These are phyloP conservation scores for Hemicordylus capensis DNA, from an alignment of 2,113 vertebrate species.

Conservation along the genomic window DNA sequence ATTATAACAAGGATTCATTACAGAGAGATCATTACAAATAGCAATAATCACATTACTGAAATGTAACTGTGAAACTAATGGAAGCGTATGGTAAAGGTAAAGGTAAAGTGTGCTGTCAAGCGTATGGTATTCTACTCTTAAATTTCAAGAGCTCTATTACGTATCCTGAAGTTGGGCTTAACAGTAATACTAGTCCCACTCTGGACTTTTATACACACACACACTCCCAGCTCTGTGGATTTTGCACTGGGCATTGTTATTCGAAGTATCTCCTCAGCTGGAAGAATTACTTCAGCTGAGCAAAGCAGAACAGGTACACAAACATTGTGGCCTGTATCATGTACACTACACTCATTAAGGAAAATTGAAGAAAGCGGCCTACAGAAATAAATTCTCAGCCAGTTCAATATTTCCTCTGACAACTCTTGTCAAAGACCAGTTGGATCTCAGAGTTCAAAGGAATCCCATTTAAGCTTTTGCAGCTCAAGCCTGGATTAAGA, in stretches of 20 bases:
- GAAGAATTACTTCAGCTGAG: constrained; percentile 17
- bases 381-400: neutral
- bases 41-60: too few species aligned
- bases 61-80: neutral
- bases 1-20: too few species aligned
- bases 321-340: neutral
- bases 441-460: neutral
- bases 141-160: neutral
- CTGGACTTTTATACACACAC: constrained; percentile 30
- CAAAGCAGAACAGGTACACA: constrained; percentile 1
- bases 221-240: constrained; percentile 13
- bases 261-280: constrained; percentile 30
- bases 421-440: neutral
- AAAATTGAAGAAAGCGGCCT: neutral
- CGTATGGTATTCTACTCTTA: neutral
- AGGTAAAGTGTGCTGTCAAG: too few species aligned
- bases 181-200: constrained; percentile 53
- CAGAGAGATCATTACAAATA: neutral
- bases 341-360: neutral
- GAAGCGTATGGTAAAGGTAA: neutral
- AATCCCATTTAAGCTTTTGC: neutral
- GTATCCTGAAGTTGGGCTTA: neutral
- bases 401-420: neutral
- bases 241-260: constrained; percentile 14
- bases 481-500: neutral